These are phyloP conservation scores for Pseudopipra pipra DNA, from an alignment of 2,113 vertebrate genomes.

Conservation along the genomic window DNA sequence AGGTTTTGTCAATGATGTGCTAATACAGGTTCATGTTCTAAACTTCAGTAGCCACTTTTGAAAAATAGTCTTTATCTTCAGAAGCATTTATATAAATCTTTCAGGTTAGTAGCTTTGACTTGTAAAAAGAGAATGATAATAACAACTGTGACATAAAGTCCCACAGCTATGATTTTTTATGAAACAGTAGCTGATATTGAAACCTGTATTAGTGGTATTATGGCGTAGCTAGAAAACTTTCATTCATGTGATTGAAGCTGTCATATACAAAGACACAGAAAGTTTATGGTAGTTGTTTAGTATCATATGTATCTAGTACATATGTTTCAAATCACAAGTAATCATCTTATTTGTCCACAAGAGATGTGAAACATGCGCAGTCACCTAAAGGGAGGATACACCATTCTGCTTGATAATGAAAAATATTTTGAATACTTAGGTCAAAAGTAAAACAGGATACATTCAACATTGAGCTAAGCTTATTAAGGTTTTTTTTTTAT, in stretches of 20 bases:
- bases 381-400: background rate
- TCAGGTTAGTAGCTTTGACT: background rate
- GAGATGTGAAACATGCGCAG: background rate
- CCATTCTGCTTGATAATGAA: background rate
- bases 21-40: background rate
- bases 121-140: background rate
- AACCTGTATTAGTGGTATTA: background rate
- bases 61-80: background rate
- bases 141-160: background rate
- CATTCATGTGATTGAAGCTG: background rate
- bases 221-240: background rate
- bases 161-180: background rate
- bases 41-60: background rate
- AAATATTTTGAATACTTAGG: background rate
- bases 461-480: background rate
- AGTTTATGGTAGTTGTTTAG: background rate
- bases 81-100: background rate
- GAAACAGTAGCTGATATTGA: background rate
- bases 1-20: background rate
- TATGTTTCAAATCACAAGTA: background rate
- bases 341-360: background rate
- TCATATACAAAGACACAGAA: background rate
- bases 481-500: background rate
- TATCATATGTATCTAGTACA: background rate
- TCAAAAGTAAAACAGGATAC: background rate